Conservation (phyloP, 2,888 invertebrate species). For the Sycophila texana region DNA sequence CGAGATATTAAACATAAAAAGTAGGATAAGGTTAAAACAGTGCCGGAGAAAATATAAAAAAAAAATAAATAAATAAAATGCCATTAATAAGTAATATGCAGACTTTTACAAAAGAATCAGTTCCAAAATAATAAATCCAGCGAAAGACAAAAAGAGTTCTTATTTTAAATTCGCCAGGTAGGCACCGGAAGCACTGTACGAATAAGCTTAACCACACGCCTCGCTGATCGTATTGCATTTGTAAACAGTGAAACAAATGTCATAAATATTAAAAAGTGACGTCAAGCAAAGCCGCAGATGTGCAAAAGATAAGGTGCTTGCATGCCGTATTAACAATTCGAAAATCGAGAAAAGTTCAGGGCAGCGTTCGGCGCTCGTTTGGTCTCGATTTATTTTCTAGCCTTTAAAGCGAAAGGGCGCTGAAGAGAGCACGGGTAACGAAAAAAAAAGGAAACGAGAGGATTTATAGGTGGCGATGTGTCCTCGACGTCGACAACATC, state of each 20-base stretch:
- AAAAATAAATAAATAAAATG: not conserved
- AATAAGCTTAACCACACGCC: constrained; percentile 15
- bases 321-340: not conserved
- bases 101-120: too few relatives aligned
- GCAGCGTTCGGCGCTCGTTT: not conserved
- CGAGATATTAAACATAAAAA: too few relatives aligned
- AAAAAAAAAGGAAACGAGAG: constrained; percentile 47
- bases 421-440: constrained; percentile 51
- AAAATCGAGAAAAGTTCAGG: not conserved
- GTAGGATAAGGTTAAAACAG: not conserved
- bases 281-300: not conserved
- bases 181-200: constrained; percentile 5
- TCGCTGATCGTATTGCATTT: constrained; percentile 11
- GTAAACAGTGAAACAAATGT: constrained; percentile 25
- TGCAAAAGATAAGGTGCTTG: not conserved
- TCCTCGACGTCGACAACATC: constrained; percentile 51
- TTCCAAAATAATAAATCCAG: not conserved
- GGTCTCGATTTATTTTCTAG: not conserved
- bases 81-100: too few relatives aligned
- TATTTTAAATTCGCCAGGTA: not conserved
- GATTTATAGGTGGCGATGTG: constrained; percentile 67
- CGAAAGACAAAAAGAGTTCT: not conserved
- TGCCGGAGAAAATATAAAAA: not conserved
- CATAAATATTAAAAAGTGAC: constrained; percentile 15
- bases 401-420: not conserved